Base-by-base conservation (phyloP, 1,140 invertebrate species). In the Drosophila mojavensis region DNA sequence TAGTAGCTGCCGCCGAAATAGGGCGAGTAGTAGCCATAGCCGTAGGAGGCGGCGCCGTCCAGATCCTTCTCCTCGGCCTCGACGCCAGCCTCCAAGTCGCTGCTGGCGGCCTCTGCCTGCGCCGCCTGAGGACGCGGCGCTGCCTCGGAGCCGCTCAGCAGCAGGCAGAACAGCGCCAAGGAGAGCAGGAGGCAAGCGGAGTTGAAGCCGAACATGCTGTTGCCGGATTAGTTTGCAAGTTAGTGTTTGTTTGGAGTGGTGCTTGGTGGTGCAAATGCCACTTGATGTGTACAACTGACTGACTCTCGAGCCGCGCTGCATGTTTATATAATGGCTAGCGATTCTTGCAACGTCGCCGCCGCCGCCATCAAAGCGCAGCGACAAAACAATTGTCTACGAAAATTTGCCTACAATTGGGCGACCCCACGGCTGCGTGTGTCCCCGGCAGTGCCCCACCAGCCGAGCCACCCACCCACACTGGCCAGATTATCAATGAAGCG, bases 331-430 rank as follows among this genome's bases (percentile, higher is more conserved):
- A 89, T 89, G 78, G 64, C 72, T 55, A 54, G 56, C 48, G 65
- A 89, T 88, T 88, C 83, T 88, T 88, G 83, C 79, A 86, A 88
- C 83, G 64, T 72, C 78, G 76, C 69, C 78, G 28, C 1, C 28
- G 28, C 4, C 28, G 76, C 65, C 79, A 89, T 84, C 81, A 89
- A 88, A 84, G 84, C 84, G 70, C 84, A 88, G 84, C 84, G 84
- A 83, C 84, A 89, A 83, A 88, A 84, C 83, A 89, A 89, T 89
- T 89, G 84, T 84, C 84, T 89, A 74, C 53, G 43, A 76, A 74
- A 78, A 78, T 79, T 74, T 78, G 70, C 70, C 62, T 73, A 73
- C 58, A 80, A 78, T 80, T 86, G 59, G 68, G 79, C 74, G 81
- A 81, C 60, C 82, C 69, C 76, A 71, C 33, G 65, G 43, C 79